Conservation (phyloP, 2,113 vertebrate species). For the Cyanistes caeruleus region DNA sequence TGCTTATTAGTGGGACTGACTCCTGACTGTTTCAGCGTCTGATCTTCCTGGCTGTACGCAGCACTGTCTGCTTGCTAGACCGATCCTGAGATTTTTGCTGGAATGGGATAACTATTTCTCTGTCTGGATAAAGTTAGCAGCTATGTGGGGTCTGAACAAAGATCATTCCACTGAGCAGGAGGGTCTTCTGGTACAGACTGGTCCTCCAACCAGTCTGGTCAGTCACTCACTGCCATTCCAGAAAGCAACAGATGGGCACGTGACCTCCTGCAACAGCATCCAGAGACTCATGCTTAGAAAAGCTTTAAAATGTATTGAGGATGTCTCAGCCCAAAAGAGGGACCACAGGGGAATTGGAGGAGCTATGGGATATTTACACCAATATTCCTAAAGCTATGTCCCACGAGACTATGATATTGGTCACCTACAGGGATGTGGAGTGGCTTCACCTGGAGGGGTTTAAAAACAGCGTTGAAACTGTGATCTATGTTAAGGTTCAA, state of each 20-base stretch:
- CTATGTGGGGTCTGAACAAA: not conserved
- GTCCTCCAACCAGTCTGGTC: not conserved
- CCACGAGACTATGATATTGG: not conserved
- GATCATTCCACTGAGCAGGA: not conserved
- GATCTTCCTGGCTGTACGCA: fast-evolving
- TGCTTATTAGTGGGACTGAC: not conserved
- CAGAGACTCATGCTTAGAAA: not conserved
- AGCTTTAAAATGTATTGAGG: not conserved
- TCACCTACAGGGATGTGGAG: not conserved
- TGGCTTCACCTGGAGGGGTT: not conserved
- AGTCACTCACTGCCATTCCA: not conserved
- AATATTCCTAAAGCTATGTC: not conserved
- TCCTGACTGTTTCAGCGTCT: not conserved
- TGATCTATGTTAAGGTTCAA: not conserved
- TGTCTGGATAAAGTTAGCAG: not conserved
- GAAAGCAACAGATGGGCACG: not conserved
- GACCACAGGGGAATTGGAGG: fast-evolving
- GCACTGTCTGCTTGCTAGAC: not conserved
- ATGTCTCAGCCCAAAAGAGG: not conserved
- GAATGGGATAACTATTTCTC: not conserved
- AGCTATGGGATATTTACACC: not conserved
- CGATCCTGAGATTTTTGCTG: not conserved
- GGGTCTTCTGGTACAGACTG: not conserved
- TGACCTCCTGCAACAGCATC: not conserved
- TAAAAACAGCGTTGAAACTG: not conserved